phyloP scores from a whole-genome alignment of 2,797 vertebrate genomes.

The Falco berigora region DNA sequence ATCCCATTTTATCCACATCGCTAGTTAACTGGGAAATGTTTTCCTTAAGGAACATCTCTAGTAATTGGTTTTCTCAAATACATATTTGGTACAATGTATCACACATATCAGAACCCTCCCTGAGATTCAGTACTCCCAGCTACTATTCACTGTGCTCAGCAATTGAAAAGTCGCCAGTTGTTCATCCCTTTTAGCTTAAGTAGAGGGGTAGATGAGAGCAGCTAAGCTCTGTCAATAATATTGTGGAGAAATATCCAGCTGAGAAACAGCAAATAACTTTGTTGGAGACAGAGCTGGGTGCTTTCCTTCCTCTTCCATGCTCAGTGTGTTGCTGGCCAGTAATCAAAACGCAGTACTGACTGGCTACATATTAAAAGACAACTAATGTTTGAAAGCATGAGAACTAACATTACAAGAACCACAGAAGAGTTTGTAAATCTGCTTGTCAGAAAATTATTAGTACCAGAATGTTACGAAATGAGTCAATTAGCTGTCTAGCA shows the following conservation, averaged over 20 bases:
- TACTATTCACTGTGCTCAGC: not conserved
- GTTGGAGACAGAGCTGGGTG: not conserved
- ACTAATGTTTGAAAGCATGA: not conserved
- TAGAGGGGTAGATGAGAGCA: not conserved
- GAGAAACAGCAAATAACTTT: not conserved
- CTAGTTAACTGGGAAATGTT: not conserved
- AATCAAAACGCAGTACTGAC: not conserved
- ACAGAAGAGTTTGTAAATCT: not conserved
- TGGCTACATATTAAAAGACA: not conserved
- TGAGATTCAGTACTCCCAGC: not conserved
- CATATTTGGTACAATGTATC: not conserved
- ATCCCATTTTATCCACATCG: not conserved
- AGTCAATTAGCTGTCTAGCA: not conserved
- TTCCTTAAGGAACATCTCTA: not conserved
- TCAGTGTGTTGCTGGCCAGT: not conserved
- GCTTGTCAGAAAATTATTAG: not conserved
- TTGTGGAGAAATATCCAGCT: fast-evolving
- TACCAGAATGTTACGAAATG: not conserved
- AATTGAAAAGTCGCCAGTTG: not conserved
- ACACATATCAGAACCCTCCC: not conserved
- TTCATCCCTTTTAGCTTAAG: not conserved
- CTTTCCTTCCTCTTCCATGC: not conserved
- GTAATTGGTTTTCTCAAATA: not conserved
- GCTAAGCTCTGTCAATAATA: not conserved
- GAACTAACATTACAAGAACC: not conserved